Base-by-base conservation (phyloP, 2,888 invertebrate species). In the Branchipolynoe longqiensis region DNA sequence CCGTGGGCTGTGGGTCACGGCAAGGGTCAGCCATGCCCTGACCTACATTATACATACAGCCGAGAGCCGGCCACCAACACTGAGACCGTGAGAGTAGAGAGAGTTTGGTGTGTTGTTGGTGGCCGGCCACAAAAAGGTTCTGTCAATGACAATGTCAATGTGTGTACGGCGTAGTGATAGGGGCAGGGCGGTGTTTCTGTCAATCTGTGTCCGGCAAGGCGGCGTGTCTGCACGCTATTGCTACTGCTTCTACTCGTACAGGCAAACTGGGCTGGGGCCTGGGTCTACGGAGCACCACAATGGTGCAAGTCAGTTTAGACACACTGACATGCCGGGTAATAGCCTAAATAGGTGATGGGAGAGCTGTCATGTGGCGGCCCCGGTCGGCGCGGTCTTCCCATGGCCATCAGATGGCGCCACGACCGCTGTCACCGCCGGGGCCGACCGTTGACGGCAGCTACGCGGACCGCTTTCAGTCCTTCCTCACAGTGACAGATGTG, bases 21-120 rank as follows among this genome's bases (percentile, higher is more conserved):
- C 18, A 22, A 4, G 38, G 38, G 69, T 69, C 38, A 69, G 69
- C 38, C 58, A 14, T 14, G 58, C 58, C 69, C 8, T 69, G 69
- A 69, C 69, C 69, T 69, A 69, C 69, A 69, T 69, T 69, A 38
- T 22, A 69, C 69, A n/a, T 12, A n/a, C 38, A 38, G 33, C 36
- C 69, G 14, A 33, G 62, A 62, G 2, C 38, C 25, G 31, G 28
- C 62, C 31, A 28, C 62, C 62, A n/a, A n/a, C n/a, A n/a, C n/a
- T n/a, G n/a, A n/a, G n/a, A n/a, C n/a, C n/a, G n/a, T n/a, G n/a
- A n/a, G n/a, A n/a, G n/a, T n/a, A n/a, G n/a, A n/a, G n/a, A n/a
- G n/a, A n/a, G n/a, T n/a, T n/a, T n/a, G n/a, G n/a, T n/a, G n/a
- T n/a, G n/a, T n/a, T n/a, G n/a, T n/a, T n/a, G n/a, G n/a, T n/a